phyloP scores from a whole-genome alignment of 2,888 invertebrate species.

The Drosophila differens region DNA sequence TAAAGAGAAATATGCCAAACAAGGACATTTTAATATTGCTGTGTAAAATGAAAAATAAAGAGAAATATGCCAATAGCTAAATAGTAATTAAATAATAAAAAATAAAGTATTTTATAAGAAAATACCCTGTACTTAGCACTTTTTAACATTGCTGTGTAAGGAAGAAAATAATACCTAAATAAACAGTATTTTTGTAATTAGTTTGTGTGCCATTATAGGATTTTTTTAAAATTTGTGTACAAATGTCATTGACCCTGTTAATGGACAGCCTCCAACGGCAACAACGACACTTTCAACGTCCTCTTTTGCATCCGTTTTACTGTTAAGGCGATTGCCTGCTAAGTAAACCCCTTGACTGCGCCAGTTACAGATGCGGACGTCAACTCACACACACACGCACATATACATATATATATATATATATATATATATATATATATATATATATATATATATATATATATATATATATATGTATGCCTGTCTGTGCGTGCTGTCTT shows the following conservation, averaged over 20 bases:
- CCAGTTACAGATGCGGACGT: conserved; percentile 12
- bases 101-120: background rate
- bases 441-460: background rate
- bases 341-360: conserved; percentile 8
- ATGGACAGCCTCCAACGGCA: background rate
- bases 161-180: background rate
- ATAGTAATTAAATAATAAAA: background rate
- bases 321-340: conserved; percentile 25
- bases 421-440: too few species aligned
- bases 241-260: conserved; percentile 16
- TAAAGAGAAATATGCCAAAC: background rate
- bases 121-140: background rate
- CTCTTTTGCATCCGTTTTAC: conserved; percentile 25
- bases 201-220: background rate
- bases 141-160: background rate
- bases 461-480: too few species aligned
- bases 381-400: background rate
- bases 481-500: conserved; percentile 7
- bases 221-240: background rate
- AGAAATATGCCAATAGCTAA: background rate
- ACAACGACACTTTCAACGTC: conserved; percentile 2
- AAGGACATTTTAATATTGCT: background rate
- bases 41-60: background rate
- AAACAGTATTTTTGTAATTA: background rate
- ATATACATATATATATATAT: background rate